These are phyloP conservation scores for Isoperla grammatica DNA, from an alignment of 2,888 invertebrate genomes.

Conservation along the genomic window DNA sequence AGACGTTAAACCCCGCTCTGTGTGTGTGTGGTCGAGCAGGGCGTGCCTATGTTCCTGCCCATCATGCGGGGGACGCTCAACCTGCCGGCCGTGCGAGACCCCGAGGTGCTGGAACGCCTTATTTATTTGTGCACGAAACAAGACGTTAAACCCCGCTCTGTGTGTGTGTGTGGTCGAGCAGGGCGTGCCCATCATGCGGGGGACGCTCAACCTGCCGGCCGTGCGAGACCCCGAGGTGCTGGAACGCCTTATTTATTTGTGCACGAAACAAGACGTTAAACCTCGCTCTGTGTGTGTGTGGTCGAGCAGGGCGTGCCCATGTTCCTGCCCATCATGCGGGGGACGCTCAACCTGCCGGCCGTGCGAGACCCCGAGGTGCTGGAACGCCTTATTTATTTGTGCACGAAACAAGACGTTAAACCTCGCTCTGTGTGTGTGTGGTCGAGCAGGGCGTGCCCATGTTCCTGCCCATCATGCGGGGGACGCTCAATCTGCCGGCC, in stretches of 20 bases:
- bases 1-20: too few relatives aligned
- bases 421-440: too few relatives aligned
- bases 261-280: too few relatives aligned
- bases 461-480: slow-evolving; percentile 90
- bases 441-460: too few relatives aligned
- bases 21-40: too few relatives aligned
- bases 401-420: too few relatives aligned
- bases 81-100: slow-evolving; percentile 77
- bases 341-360: slow-evolving; percentile 77
- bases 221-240: slow-evolving; percentile 82
- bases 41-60: slow-evolving; percentile 87
- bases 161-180: too few relatives aligned
- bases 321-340: slow-evolving; percentile 90
- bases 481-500: slow-evolving; percentile 77
- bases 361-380: slow-evolving; percentile 82
- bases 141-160: too few relatives aligned
- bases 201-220: slow-evolving; percentile 77
- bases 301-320: slow-evolving; percentile 79
- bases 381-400: too few relatives aligned
- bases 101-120: slow-evolving; percentile 78
- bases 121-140: too few relatives aligned
- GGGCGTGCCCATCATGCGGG: slow-evolving; percentile 85
- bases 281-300: too few relatives aligned
- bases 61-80: slow-evolving; percentile 87
- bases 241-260: too few relatives aligned